phyloP scores from a whole-genome alignment of 2,797 vertebrate genomes.

The Coilia nasus region DNA sequence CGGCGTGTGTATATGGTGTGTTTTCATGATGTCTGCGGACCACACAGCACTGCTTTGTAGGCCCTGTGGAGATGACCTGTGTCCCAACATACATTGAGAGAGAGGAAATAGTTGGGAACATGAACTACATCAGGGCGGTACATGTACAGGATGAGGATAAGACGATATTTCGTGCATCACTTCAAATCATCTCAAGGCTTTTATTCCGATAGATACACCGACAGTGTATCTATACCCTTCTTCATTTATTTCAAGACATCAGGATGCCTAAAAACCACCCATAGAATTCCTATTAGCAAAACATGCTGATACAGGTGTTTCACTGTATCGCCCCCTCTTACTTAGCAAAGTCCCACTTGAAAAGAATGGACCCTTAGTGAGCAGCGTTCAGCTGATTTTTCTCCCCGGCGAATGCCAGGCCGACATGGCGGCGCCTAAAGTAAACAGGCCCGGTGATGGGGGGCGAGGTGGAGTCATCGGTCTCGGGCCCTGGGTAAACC shows the following conservation, averaged over 20 bases:
- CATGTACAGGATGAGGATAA: too few species aligned
- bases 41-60: slow-evolving; percentile 20
- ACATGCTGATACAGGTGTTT: neutral
- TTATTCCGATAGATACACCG: too few species aligned
- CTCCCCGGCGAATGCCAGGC: slow-evolving; percentile 41
- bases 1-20: slow-evolving; percentile 62
- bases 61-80: neutral
- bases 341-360: neutral
- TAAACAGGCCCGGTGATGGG: slow-evolving; percentile 74
- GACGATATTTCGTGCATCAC: too few species aligned
- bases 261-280: neutral
- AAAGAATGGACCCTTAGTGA: slow-evolving; percentile 16
- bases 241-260: neutral
- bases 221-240: too few species aligned
- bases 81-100: neutral
- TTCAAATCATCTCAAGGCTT: too few species aligned
- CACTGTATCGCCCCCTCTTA: neutral
- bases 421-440: slow-evolving; percentile 71
- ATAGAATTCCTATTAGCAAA: neutral
- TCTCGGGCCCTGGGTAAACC: slow-evolving; percentile 64
- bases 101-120: neutral
- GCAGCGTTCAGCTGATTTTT: neutral
- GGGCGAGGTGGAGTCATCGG: slow-evolving; percentile 69
- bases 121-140: too few species aligned
- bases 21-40: slow-evolving; percentile 53